A percentile compares a stretch with the other conserved stretches of the same genome.
Evolutionary conservation across 2,113 vertebrate species (phyloP).

Genomic region (Tachysurus vachellii): DNA sequence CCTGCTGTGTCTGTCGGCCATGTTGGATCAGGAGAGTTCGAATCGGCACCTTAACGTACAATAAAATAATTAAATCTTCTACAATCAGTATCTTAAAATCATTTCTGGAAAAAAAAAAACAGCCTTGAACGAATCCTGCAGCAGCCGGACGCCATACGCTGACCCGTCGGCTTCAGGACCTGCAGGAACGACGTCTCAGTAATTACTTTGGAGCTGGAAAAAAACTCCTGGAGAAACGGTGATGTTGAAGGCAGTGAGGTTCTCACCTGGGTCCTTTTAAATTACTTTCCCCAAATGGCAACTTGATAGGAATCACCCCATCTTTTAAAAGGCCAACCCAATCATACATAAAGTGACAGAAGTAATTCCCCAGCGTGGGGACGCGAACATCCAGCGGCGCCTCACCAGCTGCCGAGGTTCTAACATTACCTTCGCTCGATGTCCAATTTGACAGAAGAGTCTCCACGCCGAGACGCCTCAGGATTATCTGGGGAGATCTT

Average conservation of each 20-base stretch:
- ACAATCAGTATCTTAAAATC: neutral
- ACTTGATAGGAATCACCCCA: slow-evolving; percentile 38
- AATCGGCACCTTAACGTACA: neutral
- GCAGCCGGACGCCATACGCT: neutral
- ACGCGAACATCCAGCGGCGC: neutral
- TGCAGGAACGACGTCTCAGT: neutral
- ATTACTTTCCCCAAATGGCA: slow-evolving; percentile 32
- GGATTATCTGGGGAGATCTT: slow-evolving; percentile 37
- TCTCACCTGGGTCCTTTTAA: slow-evolving; percentile 9
- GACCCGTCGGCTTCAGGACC: neutral
- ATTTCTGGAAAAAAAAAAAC: neutral
- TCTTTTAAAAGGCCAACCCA: slow-evolving; percentile 37
- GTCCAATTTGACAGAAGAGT: slow-evolving; percentile 43
- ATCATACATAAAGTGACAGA: slow-evolving; percentile 44
- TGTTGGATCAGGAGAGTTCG: neutral
- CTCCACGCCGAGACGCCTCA: slow-evolving; percentile 28
- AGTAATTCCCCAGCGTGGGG: slow-evolving; percentile 36
- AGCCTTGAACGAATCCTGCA: neutral
- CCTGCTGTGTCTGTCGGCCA: neutral
- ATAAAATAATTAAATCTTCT: neutral
- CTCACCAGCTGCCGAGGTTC: slow-evolving; percentile 27
- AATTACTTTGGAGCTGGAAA: slow-evolving; percentile 34
- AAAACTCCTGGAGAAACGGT: neutral
- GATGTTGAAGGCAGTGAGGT: neutral
- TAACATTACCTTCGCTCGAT: slow-evolving; percentile 25